Conservation (phyloP, 1,140 invertebrate genomes). For the Hestina assimilis region DNA sequence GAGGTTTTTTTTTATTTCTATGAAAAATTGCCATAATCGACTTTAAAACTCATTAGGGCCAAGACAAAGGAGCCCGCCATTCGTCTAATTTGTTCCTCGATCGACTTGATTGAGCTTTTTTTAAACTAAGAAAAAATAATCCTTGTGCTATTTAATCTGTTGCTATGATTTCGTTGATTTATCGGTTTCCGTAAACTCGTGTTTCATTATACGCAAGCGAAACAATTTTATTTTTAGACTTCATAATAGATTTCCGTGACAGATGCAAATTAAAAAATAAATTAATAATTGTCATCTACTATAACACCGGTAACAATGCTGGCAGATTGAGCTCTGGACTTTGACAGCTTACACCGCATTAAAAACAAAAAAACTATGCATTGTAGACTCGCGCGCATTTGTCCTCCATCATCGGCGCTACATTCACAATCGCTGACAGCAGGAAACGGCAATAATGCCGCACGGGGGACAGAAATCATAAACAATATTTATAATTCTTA, state of each 20-base stretch:
- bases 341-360: conserved; percentile 32
- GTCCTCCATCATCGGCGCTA: conserved; percentile 53
- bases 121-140: background rate
- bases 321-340: conserved; percentile 29
- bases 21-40: conserved; percentile 78
- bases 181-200: too few relatives aligned
- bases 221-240: too few relatives aligned
- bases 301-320: conserved; percentile 23
- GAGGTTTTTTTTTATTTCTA: conserved; percentile 75
- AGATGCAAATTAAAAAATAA: conserved; percentile 5
- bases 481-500: conserved; percentile 66
- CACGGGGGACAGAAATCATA: conserved; percentile 57
- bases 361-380: conserved; percentile 32
- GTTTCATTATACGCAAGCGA: too few relatives aligned
- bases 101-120: conserved; percentile 59
- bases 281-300: conserved; percentile 12
- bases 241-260: background rate
- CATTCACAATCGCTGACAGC: conserved; percentile 63
- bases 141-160: background rate
- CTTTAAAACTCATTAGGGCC: conserved; percentile 77
- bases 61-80: conserved; percentile 74
- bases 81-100: conserved; percentile 72
- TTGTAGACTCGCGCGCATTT: conserved; percentile 43
- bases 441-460: conserved; percentile 64
- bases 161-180: background rate